Evolutionary conservation across 2,113 vertebrate genomes (phyloP).

Genomic region (Megatriorchis doriae): DNA sequence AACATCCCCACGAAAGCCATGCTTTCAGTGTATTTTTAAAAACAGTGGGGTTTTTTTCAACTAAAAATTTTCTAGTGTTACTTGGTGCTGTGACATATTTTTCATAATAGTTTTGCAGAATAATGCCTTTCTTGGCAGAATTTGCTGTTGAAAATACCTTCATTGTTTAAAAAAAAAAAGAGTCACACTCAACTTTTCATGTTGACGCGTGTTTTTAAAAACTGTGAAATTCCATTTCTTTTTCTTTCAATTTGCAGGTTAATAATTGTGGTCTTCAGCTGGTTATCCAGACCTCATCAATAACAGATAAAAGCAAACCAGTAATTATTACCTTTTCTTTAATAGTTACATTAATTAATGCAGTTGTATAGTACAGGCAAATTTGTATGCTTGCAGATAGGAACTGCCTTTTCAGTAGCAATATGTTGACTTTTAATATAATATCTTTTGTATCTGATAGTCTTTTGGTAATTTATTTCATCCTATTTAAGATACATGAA

Average conservation of each 20-base stretch:
- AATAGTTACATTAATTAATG: not conserved
- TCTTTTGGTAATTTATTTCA: not conserved
- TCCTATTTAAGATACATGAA: not conserved
- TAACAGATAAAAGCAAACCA: conserved; percentile 73
- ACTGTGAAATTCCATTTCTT: not conserved
- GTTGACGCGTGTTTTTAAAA: accelerated
- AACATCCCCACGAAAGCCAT: accelerated
- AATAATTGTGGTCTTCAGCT: conserved; percentile 78
- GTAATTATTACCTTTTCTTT: conserved; percentile 58
- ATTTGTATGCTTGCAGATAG: not conserved
- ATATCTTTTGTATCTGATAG: not conserved
- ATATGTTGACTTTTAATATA: not conserved
- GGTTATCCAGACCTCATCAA: conserved; percentile 74
- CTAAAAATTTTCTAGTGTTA: not conserved
- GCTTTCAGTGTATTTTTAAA: not conserved
- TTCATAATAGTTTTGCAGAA: not conserved
- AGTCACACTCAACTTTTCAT: not conserved
- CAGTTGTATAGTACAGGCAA: not conserved
- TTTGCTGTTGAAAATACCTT: not conserved
- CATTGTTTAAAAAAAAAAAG: not conserved
- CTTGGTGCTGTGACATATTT: not conserved
- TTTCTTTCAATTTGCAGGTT: not conserved
- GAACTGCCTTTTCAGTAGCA: not conserved
- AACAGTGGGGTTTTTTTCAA: not conserved
- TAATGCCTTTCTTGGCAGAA: not conserved